A percentile compares a stretch with the other conserved stretches of the same genome.
Conservation (phyloP, 2,888 invertebrate genomes). For the Tenthredo scrophulariae region DNA sequence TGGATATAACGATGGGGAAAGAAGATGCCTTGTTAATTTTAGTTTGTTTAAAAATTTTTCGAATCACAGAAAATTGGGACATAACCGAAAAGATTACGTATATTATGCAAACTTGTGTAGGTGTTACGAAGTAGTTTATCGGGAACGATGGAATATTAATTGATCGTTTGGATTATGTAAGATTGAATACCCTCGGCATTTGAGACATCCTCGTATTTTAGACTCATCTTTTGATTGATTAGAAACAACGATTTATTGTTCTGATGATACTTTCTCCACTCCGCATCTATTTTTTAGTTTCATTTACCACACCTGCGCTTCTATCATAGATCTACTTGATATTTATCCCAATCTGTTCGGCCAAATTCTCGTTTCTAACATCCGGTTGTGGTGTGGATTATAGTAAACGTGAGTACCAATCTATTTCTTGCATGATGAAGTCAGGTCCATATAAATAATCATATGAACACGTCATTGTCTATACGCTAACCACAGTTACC, state of each 20-base stretch:
- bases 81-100: not conserved
- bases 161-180: not conserved
- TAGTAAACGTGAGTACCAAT: not conserved
- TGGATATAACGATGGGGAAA: not conserved
- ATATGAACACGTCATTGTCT: not conserved
- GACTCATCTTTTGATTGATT: not conserved
- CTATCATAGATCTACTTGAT: not conserved
- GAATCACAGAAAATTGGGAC: not conserved
- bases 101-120: not conserved
- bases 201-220: not conserved
- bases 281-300: not conserved
- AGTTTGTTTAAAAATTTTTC: not conserved
- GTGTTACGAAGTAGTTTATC: constrained; percentile 11
- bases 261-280: not conserved
- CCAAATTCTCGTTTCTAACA: not conserved
- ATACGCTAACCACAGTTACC: constrained; percentile 7
- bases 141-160: not conserved
- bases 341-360: not conserved
- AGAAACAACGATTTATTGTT: not conserved
- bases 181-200: not conserved
- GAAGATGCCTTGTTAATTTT: not conserved
- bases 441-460: not conserved
- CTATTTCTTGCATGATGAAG: not conserved
- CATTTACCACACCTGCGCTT: not conserved
- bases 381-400: not conserved